Percentiles rank a stretch among this genome's conserved stretches.
phyloP scores from a whole-genome alignment of 2,113 vertebrate genomes.

The Ahaetulla prasina region DNA sequence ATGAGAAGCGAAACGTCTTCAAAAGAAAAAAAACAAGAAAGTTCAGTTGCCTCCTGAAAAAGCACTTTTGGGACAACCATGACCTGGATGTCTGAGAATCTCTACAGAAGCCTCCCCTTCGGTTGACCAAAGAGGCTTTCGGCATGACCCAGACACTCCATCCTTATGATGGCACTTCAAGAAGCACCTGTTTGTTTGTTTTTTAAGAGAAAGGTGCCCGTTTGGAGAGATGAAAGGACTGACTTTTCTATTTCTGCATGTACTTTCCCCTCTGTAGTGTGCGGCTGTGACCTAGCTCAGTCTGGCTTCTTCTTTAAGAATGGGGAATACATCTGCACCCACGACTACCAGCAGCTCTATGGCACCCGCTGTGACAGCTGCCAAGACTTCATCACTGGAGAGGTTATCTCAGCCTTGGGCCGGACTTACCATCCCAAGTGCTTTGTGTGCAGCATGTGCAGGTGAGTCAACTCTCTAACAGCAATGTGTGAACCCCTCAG shows the following conservation, averaged over 20 bases:
- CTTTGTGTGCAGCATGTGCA: slow-evolving; percentile 96
- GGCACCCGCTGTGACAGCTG: slow-evolving; percentile 97
- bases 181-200: not conserved
- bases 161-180: no score
- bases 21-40: no score
- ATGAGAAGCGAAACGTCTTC: no score
- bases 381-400: slow-evolving; percentile 91
- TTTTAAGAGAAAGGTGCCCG: not conserved
- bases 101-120: not conserved
- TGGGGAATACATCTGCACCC: slow-evolving; percentile 96
- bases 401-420: slow-evolving; percentile 96
- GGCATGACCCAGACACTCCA: not conserved
- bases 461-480: slow-evolving; percentile 64
- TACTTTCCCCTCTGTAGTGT: slow-evolving; percentile 72
- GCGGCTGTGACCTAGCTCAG: slow-evolving; percentile 91
- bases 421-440: slow-evolving; percentile 97
- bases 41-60: no score
- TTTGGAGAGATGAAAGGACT: not conserved
- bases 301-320: slow-evolving; percentile 99
- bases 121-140: not conserved
- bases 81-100: no score
- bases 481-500: no score
- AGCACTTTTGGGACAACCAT: no score
- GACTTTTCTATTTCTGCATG: not conserved
- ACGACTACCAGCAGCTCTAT: slow-evolving; percentile 96